These are phyloP conservation scores for Caenorhabditis tropicalis DNA, from an alignment of 1,140 invertebrate genomes.

Conservation along the genomic window DNA sequence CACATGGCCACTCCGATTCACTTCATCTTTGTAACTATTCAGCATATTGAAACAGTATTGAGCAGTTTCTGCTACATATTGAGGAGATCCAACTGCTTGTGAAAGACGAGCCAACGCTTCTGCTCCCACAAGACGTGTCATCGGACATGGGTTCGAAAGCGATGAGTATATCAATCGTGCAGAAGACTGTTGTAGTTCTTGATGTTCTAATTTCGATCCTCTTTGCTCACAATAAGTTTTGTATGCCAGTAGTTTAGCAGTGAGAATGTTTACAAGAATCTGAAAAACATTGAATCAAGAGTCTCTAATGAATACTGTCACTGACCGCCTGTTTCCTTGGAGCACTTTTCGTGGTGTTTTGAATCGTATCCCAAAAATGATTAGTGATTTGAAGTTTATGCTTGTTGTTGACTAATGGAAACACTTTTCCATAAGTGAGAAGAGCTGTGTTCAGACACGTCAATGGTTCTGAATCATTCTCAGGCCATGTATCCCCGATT, in stretches of 20 bases:
- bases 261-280: slow-evolving; percentile 75
- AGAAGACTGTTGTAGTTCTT: slow-evolving; percentile 7
- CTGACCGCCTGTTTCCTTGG: slow-evolving; percentile 77
- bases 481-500: slow-evolving; percentile 75
- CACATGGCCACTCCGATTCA: slow-evolving; percentile 87
- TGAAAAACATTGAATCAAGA: slow-evolving; percentile 83
- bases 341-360: slow-evolving; percentile 76
- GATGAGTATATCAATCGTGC: neutral
- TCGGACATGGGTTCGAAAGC: neutral
- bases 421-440: slow-evolving; percentile 88
- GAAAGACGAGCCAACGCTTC: slow-evolving; percentile 88
- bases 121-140: slow-evolving; percentile 79
- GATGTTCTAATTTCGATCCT: slow-evolving; percentile 38
- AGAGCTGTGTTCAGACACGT: slow-evolving; percentile 95
- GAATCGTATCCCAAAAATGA: slow-evolving; percentile 83
- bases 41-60: slow-evolving; percentile 87
- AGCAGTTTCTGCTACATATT: slow-evolving; percentile 86
- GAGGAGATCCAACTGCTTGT: slow-evolving; percentile 83
- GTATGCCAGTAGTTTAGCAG: neutral
- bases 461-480: slow-evolving; percentile 91
- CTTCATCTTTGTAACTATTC: slow-evolving; percentile 86
- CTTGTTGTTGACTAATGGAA: slow-evolving; percentile 90
- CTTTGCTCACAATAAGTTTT: slow-evolving; percentile 37
- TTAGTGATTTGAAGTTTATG: slow-evolving; percentile 94
- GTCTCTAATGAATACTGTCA: slow-evolving; percentile 74